These are phyloP conservation scores for Tupaia tana DNA, from an alignment of 2,113 vertebrate genomes.

Conservation along the genomic window DNA sequence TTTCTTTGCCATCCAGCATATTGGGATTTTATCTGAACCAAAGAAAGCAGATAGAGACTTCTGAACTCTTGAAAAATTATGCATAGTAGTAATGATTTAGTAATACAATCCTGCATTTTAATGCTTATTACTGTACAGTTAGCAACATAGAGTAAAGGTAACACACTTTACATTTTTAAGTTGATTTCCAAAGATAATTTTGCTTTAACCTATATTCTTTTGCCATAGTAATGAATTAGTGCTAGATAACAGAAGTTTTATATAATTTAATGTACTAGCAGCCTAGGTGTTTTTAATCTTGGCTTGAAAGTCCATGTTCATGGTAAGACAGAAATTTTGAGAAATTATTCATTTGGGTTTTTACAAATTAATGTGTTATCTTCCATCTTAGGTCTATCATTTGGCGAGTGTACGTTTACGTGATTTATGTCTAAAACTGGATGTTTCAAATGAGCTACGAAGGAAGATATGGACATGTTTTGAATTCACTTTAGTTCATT, in stretches of 20 bases:
- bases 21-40: constrained; percentile 26
- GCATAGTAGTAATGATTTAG: not conserved
- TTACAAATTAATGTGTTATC: not conserved
- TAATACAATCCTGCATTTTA: constrained; percentile 29
- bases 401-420: constrained; percentile 96
- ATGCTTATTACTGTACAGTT: constrained; percentile 18
- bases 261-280: constrained; percentile 14
- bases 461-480: constrained; percentile 98
- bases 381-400: constrained; percentile 93
- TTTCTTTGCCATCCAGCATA: constrained; percentile 6
- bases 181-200: constrained; percentile 42
- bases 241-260: constrained; percentile 9
- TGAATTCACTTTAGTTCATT: constrained; percentile 94
- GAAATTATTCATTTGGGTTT: not conserved
- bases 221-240: constrained; percentile 30
- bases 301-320: constrained; percentile 7
- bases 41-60: not conserved
- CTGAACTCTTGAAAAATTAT: constrained; percentile 51
- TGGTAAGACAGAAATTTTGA: constrained; percentile 60
- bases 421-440: constrained; percentile 94
- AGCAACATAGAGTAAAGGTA: not conserved
- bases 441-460: constrained; percentile 93
- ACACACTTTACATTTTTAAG: constrained; percentile 4
- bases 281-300: constrained; percentile 15
- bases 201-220: constrained; percentile 13